These are phyloP conservation scores for Acipenser oxyrinchus DNA, from an alignment of 2,797 vertebrate species.

Conservation along the genomic window DNA sequence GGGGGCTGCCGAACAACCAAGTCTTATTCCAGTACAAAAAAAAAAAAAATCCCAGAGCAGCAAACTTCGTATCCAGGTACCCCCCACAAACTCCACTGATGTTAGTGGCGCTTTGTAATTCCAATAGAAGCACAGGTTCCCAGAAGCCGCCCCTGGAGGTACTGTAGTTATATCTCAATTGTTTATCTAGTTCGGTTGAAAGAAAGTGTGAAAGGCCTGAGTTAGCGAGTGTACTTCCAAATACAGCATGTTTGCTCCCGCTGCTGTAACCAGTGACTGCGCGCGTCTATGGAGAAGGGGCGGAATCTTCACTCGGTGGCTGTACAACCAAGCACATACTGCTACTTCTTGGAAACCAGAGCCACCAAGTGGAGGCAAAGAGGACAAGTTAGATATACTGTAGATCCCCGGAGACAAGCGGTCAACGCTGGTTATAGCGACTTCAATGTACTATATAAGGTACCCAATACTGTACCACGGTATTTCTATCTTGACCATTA, in stretches of 20 bases:
- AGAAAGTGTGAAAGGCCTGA: neutral
- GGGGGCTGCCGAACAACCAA: neutral
- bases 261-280: neutral
- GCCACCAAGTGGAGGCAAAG: slow-evolving; percentile 16
- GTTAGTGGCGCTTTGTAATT: neutral
- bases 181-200: neutral
- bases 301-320: slow-evolving; percentile 21
- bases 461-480: too few species aligned
- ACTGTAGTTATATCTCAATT: neutral
- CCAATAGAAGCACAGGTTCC: neutral
- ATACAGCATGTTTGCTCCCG: neutral
- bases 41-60: neutral
- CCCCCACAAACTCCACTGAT: neutral
- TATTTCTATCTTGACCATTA: too few species aligned
- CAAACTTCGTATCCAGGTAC: neutral
- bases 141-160: neutral
- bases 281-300: slow-evolving; percentile 4
- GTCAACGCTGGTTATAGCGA: too few species aligned
- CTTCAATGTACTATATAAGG: too few species aligned
- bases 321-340: slow-evolving; percentile 26
- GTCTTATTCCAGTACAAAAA: neutral
- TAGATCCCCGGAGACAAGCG: too few species aligned
- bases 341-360: slow-evolving; percentile 9
- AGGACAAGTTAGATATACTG: neutral
- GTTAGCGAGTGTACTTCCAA: neutral